Conservation (phyloP, 2,888 invertebrate genomes). For the Galerucella calmariensis region DNA sequence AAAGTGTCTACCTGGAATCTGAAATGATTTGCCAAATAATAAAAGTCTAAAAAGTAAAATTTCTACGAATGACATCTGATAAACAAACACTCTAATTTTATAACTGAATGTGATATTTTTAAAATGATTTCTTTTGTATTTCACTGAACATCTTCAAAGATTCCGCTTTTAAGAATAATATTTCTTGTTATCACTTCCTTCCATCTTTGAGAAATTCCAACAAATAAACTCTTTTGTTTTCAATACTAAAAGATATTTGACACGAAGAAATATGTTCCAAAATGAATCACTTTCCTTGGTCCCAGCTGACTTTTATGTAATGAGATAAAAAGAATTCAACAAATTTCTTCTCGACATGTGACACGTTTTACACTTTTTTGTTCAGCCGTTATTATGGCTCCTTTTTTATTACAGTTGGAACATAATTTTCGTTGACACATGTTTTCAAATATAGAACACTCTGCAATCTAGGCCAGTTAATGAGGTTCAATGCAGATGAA, state of each 20-base stretch:
- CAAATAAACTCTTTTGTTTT: conserved; percentile 44
- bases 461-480: conserved; percentile 5
- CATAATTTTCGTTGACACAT: conserved; percentile 38
- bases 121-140: not conserved
- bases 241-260: conserved; percentile 49
- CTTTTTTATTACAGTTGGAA: conserved; percentile 34
- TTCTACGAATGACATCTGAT: not conserved
- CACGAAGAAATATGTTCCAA: conserved; percentile 47
- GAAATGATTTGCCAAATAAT: no score
- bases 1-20: no score
- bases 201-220: conserved; percentile 27
- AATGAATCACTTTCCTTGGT: conserved; percentile 50
- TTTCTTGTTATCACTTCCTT: conserved; percentile 26
- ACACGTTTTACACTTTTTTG: conserved; percentile 38
- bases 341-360: conserved; percentile 44
- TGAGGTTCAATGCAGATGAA: not conserved
- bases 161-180: conserved; percentile 13
- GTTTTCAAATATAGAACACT: conserved; percentile 42
- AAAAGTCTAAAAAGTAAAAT: not conserved
- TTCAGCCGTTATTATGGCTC: conserved; percentile 30
- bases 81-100: not conserved
- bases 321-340: conserved; percentile 47
- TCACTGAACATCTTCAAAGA: conserved; percentile 3
- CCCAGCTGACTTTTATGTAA: conserved; percentile 48
- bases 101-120: not conserved